Evolutionary conservation across 2,113 vertebrate species (phyloP).

Genomic region (Pantherophis guttatus): DNA sequence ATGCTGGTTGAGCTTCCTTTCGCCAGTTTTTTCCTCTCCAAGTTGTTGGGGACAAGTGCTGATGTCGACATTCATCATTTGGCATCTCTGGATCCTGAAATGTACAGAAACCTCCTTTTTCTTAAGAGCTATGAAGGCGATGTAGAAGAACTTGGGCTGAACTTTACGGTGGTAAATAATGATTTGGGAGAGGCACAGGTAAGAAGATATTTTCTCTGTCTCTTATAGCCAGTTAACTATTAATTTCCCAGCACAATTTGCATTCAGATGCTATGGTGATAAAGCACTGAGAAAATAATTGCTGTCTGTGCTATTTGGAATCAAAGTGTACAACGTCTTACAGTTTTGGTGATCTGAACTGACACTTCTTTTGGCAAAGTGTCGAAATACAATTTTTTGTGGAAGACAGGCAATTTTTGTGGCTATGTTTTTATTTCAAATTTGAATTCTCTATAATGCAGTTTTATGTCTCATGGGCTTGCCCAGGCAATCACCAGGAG

Average conservation of each 20-base stretch:
- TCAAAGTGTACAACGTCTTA: constrained; percentile 56
- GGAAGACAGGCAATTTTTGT: neutral
- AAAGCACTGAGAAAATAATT: constrained; percentile 57
- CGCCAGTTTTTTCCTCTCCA: constrained; percentile 97
- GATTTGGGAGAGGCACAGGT: constrained; percentile 97
- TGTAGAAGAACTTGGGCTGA: constrained; percentile 95
- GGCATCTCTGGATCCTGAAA: constrained; percentile 93
- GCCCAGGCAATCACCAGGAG: neutral
- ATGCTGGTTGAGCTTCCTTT: constrained; percentile 98
- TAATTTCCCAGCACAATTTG: constrained; percentile 45
- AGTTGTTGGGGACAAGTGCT: constrained; percentile 92
- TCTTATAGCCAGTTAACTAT: constrained; percentile 55
- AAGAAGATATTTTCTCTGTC: constrained; percentile 9
- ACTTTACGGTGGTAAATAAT: constrained; percentile 98
- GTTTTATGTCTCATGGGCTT: neutral
- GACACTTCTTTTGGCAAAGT: neutral
- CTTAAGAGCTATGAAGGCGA: constrained; percentile 97
- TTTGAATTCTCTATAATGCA: neutral
- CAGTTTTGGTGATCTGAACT: constrained; percentile 38
- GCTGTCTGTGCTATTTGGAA: constrained; percentile 28
- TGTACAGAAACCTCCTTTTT: constrained; percentile 95
- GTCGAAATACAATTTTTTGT: neutral
- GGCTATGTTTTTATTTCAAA: neutral
- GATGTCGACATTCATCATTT: constrained; percentile 98
- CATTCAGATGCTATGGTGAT: constrained; percentile 59